Conservation (phyloP, 1,140 invertebrate species). For the Colletes latitarsis region DNA sequence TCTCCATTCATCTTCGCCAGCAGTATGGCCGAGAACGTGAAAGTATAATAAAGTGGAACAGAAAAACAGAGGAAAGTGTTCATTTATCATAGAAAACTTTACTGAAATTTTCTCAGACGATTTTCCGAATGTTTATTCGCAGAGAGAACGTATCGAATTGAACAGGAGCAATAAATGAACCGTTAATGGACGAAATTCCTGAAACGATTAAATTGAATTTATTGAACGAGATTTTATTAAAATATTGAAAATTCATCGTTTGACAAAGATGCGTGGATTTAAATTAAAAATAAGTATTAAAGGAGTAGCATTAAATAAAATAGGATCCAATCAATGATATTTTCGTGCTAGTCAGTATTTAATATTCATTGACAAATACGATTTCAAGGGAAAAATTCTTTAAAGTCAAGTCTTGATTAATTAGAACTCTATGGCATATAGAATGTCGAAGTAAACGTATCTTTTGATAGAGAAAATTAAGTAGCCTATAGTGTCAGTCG, state of each 20-base stretch:
- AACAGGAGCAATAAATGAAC: neutral
- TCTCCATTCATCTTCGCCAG: neutral
- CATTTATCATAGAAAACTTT: neutral
- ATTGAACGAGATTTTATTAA: neutral
- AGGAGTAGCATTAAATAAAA: neutral
- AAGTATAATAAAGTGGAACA: too few species aligned
- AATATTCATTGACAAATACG: too few species aligned
- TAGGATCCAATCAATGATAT: neutral
- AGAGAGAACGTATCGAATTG: neutral
- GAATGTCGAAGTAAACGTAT: too few species aligned
- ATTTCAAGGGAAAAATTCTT: too few species aligned
- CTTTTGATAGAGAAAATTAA: too few species aligned
- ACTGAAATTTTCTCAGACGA: neutral
- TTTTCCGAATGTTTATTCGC: neutral
- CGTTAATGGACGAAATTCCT: neutral
- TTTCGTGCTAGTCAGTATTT: too few species aligned
- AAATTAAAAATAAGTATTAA: neutral
- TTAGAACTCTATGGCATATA: too few species aligned
- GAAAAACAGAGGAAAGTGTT: too few species aligned
- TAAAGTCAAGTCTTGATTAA: too few species aligned
- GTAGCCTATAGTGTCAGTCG: too few species aligned
- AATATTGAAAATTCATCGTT: neutral
- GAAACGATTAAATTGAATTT: neutral
- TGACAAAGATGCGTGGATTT: neutral
- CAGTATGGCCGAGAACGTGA: neutral